These are phyloP conservation scores for Drosophila dunni DNA, from an alignment of 1,140 invertebrate genomes.

Conservation along the genomic window DNA sequence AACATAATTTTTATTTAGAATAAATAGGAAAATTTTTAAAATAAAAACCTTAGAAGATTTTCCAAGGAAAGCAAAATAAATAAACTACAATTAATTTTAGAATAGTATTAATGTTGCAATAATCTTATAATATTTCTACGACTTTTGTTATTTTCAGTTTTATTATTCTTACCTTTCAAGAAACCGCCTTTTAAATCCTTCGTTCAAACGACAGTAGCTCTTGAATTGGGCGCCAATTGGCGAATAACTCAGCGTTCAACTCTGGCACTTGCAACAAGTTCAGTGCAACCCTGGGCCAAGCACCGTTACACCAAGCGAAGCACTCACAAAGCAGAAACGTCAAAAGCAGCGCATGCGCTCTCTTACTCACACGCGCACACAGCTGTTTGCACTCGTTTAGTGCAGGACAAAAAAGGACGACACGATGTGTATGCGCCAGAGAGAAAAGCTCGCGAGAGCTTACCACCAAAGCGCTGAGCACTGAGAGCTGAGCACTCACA, in stretches of 20 bases:
- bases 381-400: slow-evolving; percentile 47
- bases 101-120: no score
- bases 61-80: no score
- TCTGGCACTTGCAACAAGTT: slow-evolving; percentile 36
- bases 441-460: slow-evolving; percentile 34
- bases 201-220: neutral
- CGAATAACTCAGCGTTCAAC: neutral
- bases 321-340: slow-evolving; percentile 13
- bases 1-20: no score
- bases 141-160: no score
- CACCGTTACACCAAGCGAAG: slow-evolving; percentile 10
- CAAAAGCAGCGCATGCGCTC: slow-evolving; percentile 38
- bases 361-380: slow-evolving; percentile 2
- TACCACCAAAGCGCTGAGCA: slow-evolving; percentile 48
- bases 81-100: no score
- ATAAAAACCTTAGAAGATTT: no score
- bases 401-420: slow-evolving; percentile 48
- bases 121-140: no score
- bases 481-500: no score
- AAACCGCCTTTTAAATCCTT: no score
- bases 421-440: slow-evolving; percentile 25
- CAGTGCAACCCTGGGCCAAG: slow-evolving; percentile 9
- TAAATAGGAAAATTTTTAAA: no score
- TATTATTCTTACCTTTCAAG: no score
- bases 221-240: slow-evolving; percentile 4